Base-by-base conservation (phyloP, 2,113 vertebrate genomes). In the Axis porcinus region DNA sequence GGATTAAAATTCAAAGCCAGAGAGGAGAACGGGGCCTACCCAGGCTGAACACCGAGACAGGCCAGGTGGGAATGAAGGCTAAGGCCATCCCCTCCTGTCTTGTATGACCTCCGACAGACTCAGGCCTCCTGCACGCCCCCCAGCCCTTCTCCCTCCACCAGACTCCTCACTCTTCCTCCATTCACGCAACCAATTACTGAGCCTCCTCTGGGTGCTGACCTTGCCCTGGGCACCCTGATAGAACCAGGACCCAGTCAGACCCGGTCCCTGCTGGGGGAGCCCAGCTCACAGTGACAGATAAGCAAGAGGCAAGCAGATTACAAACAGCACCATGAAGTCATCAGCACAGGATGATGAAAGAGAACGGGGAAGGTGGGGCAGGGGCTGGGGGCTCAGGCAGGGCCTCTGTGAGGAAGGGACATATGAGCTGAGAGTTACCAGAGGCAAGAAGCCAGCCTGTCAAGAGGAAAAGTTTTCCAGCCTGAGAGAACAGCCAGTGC, bases 361-460 rank as follows among this genome's bases (percentile, higher is more conserved):
- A 43, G 81, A 36, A 13, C 0, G 12, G 23, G 40, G 70, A 1
- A 0, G 0, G 6, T 40, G 40, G 17, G 40, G 2, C 2, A 50
- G 6, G 36, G 0, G 1, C 17, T 4, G 5, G 11, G 17, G 11
- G 5, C 21, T 28, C 52, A 16, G 70, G 50, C 60, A 4, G 30
- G 60, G 87, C 11, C 27, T 43, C 36, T 8, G 14, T 17, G n/a
- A 60, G 70, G 33, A 54, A 16, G 50, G n/a, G 25, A 43, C 33
- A 0, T 7, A 17, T 1, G 79, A 82, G 55, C 52, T 45, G 30
- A 94, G 50, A 33, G 7, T 13, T 16, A 60, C 58, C 43, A 93
- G 78, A 84, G 58, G 67, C 8, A 33, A 50, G 67, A 54, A 27
- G 16, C 58, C 36, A 36, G 40, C 47, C 1, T 0, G 3, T 11